These are phyloP conservation scores for Chelonia mydas DNA, from an alignment of 2,797 vertebrate genomes.

Conservation along the genomic window DNA sequence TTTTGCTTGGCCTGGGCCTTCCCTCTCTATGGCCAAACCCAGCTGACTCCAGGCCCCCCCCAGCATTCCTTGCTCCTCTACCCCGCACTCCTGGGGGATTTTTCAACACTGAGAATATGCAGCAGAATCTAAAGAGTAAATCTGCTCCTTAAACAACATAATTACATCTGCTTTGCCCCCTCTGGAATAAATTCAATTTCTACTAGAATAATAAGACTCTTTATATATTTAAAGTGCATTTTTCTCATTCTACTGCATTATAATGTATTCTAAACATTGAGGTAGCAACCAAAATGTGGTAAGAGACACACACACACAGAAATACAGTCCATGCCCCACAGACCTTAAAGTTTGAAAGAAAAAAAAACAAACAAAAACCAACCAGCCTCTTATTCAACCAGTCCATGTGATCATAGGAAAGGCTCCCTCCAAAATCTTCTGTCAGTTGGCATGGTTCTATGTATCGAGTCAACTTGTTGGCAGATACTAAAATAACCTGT, in stretches of 20 bases:
- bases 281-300: not conserved
- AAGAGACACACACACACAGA: not conserved
- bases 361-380: slow-evolving; percentile 56
- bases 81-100: not conserved
- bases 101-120: not conserved
- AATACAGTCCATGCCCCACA: not conserved
- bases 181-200: not conserved
- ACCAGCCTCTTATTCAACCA: slow-evolving; percentile 99
- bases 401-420: slow-evolving; percentile 97
- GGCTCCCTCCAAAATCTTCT: slow-evolving; percentile 96
- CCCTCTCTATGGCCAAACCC: not conserved
- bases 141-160: not conserved
- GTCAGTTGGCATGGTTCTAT: slow-evolving; percentile 98
- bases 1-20: not conserved
- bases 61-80: not conserved
- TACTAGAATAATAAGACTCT: not conserved
- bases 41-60: not conserved
- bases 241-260: rapidly evolving
- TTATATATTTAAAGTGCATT: not conserved
- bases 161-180: not conserved
- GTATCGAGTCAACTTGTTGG: slow-evolving; percentile 97
- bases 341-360: not conserved
- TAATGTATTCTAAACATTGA: not conserved
- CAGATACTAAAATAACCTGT: slow-evolving; percentile 98
- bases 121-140: not conserved